These are phyloP conservation scores for Bombus picipes DNA, from an alignment of 1,140 invertebrate species.

Conservation along the genomic window DNA sequence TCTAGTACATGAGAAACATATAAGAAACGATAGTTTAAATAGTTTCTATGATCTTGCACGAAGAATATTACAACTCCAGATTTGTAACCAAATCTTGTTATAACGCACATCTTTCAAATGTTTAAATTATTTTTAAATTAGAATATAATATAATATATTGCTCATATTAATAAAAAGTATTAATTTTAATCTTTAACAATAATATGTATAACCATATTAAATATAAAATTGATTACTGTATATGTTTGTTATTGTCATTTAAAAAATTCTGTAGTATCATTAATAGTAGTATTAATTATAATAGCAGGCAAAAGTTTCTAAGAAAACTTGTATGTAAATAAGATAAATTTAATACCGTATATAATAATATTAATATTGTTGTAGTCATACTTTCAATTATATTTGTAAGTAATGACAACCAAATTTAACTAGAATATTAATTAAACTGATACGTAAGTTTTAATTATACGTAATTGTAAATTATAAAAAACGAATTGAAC, in stretches of 20 bases:
- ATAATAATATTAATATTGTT: neutral
- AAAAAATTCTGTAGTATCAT: neutral
- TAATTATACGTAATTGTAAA: neutral
- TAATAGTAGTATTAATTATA: too few relatives aligned
- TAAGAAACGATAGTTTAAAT: neutral
- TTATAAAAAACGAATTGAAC: neutral
- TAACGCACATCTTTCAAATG: neutral
- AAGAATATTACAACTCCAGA: neutral
- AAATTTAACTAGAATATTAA: neutral
- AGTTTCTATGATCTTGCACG: neutral
- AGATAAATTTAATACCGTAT: too few relatives aligned
- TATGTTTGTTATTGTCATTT: neutral
- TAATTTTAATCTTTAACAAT: neutral
- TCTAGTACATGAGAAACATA: neutral
- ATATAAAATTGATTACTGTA: neutral
- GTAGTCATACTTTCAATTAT: neutral
- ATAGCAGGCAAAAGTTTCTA: too few relatives aligned
- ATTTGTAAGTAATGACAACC: neutral
- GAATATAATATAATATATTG: neutral
- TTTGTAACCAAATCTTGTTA: neutral
- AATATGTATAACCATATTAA: neutral
- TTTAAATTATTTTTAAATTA: conserved; percentile 2
- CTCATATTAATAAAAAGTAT: neutral
- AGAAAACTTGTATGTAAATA: too few relatives aligned
- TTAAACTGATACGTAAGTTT: neutral